Evolutionary conservation across 2,797 vertebrate species (phyloP).

Genomic region (Halcyon chelicuti): DNA sequence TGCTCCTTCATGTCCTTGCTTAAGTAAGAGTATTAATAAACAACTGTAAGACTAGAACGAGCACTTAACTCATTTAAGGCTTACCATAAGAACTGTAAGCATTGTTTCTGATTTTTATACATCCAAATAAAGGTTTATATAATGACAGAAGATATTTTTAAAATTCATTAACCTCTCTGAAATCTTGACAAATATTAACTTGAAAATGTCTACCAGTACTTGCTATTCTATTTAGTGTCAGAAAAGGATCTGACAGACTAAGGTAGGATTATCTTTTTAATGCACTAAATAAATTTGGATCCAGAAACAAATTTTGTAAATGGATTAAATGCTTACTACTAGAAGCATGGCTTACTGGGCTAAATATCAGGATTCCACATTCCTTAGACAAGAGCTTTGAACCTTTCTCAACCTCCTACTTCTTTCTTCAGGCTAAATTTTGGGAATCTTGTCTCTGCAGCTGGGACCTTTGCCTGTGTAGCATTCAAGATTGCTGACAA

Average conservation of each 20-base stretch:
- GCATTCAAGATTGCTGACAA: background rate
- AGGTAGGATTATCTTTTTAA: slow-evolving; percentile 1
- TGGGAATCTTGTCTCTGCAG: background rate
- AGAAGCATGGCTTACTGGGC: background rate
- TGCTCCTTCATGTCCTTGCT: background rate
- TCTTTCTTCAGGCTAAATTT: background rate
- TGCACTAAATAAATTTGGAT: background rate
- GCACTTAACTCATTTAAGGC: background rate
- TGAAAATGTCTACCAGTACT: background rate
- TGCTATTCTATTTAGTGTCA: background rate
- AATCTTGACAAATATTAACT: background rate
- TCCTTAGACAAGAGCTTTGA: background rate
- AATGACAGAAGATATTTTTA: background rate
- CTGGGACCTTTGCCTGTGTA: background rate
- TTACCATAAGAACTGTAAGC: background rate
- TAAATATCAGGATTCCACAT: background rate
- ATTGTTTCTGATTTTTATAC: background rate
- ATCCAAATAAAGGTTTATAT: background rate
- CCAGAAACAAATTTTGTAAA: slow-evolving; percentile 33
- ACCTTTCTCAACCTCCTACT: background rate
- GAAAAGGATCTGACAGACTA: background rate
- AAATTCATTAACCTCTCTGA: background rate
- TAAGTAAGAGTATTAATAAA: background rate
- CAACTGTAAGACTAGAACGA: background rate
- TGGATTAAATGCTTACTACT: slow-evolving; percentile 19